Conservation (phyloP, 2,888 invertebrate genomes). For the Drosophila basisetae region DNA sequence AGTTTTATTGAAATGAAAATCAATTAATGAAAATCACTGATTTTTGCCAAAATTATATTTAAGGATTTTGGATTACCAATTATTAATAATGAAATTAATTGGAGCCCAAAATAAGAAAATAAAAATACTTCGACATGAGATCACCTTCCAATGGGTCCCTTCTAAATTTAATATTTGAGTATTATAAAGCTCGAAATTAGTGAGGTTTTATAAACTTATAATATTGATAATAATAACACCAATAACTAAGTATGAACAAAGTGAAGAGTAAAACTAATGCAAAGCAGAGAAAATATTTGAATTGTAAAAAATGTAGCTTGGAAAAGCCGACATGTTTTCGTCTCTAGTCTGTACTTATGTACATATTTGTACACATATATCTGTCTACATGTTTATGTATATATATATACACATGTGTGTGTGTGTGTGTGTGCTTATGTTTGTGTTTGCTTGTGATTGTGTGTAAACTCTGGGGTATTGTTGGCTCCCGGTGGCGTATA, state of each 20-base stretch:
- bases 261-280: not conserved
- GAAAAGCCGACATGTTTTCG: not conserved
- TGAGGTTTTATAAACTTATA: not conserved
- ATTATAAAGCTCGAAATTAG: not conserved
- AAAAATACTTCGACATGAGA: not conserved
- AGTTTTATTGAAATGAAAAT: not conserved
- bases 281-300: not conserved
- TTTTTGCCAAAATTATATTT: not conserved
- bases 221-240: not conserved
- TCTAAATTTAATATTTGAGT: not conserved
- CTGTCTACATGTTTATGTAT: not conserved
- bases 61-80: not conserved
- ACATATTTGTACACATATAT: not conserved
- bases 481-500: slow-evolving; percentile 63
- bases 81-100: not conserved
- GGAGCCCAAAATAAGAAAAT: not conserved
- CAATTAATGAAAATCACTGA: not conserved
- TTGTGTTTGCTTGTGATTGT: slow-evolving; percentile 12
- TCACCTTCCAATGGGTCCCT: not conserved
- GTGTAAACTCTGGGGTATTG: slow-evolving; percentile 50
- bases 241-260: not conserved
- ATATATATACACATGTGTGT: not conserved
- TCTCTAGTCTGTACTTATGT: not conserved
- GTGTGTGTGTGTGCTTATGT: slow-evolving; percentile 3
- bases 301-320: not conserved